Percentiles rank a stretch among this genome's conserved stretches.
These are phyloP conservation scores for Epistrophella euchroma DNA, from an alignment of 2,888 invertebrate genomes.

Conservation along the genomic window DNA sequence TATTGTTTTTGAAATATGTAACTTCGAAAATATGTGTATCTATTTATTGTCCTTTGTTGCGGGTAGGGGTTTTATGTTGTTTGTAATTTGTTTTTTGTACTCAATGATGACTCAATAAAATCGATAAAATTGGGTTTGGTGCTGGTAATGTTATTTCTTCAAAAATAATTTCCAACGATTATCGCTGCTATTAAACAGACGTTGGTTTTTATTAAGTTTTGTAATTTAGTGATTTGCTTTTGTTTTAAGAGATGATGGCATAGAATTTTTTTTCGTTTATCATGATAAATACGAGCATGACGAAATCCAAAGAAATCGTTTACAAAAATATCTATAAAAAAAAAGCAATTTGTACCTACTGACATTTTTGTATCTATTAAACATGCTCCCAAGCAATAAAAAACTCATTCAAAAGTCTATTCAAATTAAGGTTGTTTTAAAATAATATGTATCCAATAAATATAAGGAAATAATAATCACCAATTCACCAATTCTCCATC, in stretches of 20 bases:
- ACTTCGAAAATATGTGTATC: conserved; percentile 9
- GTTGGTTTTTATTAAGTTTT: conserved; percentile 35
- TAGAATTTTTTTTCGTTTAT: neutral
- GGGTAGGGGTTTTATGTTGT: neutral
- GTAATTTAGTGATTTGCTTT: conserved; percentile 24
- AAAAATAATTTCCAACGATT: conserved; percentile 52
- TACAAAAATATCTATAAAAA: too few relatives aligned
- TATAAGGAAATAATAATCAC: too few relatives aligned
- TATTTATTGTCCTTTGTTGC: conserved; percentile 4
- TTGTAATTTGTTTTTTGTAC: neutral
- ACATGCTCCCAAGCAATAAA: too few relatives aligned
- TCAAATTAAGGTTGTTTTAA: too few relatives aligned
- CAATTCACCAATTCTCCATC: too few relatives aligned
- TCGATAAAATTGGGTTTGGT: conserved; percentile 39
- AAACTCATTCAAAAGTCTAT: too few relatives aligned
- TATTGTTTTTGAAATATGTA: conserved; percentile 27
- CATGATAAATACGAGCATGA: neutral
- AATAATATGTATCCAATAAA: too few relatives aligned
- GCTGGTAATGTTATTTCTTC: neutral
- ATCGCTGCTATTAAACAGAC: conserved; percentile 59
- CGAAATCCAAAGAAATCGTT: neutral
- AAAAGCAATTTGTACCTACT: too few relatives aligned
- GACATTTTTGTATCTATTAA: too few relatives aligned
- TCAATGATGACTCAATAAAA: conserved; percentile 58
- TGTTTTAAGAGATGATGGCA: conserved; percentile 1